These are phyloP conservation scores for Silurus asotus DNA, from an alignment of 2,113 vertebrate genomes.

Conservation along the genomic window DNA sequence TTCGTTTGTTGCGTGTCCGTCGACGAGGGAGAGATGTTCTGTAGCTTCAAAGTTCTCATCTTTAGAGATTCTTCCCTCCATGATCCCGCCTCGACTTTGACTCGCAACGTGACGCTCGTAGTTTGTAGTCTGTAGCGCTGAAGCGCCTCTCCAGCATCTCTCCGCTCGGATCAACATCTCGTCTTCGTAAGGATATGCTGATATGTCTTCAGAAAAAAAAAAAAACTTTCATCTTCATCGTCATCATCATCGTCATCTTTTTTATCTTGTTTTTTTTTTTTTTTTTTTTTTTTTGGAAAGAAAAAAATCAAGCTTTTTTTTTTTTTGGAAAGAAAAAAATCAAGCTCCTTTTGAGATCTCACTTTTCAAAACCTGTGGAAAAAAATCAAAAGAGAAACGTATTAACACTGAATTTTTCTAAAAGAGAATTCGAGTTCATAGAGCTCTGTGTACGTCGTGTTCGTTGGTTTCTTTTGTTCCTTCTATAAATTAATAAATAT, in stretches of 20 bases:
- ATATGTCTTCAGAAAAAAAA: slow-evolving; percentile 78
- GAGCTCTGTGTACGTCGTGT: background rate
- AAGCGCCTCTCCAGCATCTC: slow-evolving; percentile 57
- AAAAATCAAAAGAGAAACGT: slow-evolving; percentile 41
- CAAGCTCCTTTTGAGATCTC: slow-evolving; percentile 70
- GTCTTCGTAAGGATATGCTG: slow-evolving; percentile 76
- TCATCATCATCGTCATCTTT: slow-evolving; percentile 37
- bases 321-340: slow-evolving; percentile 58
- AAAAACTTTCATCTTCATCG: slow-evolving; percentile 59
- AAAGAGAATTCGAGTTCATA: background rate
- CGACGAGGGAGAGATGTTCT: slow-evolving; percentile 76
- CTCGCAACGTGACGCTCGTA: slow-evolving; percentile 56
- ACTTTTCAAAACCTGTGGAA: slow-evolving; percentile 70
- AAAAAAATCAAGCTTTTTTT: slow-evolving; percentile 67
- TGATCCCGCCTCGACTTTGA: slow-evolving; percentile 66
- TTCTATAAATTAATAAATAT: background rate
- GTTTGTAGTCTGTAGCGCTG: slow-evolving; percentile 58
- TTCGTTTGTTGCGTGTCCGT: slow-evolving; percentile 80
- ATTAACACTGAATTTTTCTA: slow-evolving; percentile 50
- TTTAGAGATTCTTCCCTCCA: slow-evolving; percentile 48
- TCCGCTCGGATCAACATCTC: slow-evolving; percentile 61
- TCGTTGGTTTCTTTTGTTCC: background rate
- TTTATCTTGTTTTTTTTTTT: slow-evolving; percentile 62
- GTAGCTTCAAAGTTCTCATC: slow-evolving; percentile 65
- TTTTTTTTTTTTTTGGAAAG: slow-evolving; percentile 58